These are phyloP conservation scores for Antitype chi DNA, from an alignment of 2,888 invertebrate genomes.

Conservation along the genomic window DNA sequence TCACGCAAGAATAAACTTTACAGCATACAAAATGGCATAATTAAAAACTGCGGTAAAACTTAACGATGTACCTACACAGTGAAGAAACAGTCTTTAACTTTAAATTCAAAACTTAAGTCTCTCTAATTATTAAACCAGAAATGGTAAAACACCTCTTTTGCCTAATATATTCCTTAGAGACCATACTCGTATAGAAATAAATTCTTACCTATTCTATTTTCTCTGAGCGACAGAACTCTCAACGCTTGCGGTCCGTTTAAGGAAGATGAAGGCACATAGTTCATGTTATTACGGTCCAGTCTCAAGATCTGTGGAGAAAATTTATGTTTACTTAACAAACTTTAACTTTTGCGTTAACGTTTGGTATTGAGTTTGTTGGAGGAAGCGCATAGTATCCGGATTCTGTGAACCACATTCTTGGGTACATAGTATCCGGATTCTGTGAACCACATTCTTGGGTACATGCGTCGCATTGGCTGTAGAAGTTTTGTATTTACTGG, in stretches of 20 bases:
- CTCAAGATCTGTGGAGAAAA: slow-evolving; percentile 92
- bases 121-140: slow-evolving; percentile 28
- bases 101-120: slow-evolving; percentile 16
- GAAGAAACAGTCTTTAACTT: slow-evolving; percentile 1
- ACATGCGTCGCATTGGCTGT: neutral
- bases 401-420: neutral
- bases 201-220: slow-evolving; percentile 94
- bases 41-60: slow-evolving; percentile 11
- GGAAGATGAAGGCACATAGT: slow-evolving; percentile 94
- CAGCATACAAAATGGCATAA: slow-evolving; percentile 14
- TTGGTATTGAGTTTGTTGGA: slow-evolving; percentile 39
- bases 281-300: slow-evolving; percentile 95
- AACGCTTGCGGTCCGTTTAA: slow-evolving; percentile 95
- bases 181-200: slow-evolving; percentile 30
- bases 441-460: neutral
- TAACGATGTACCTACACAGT: slow-evolving; percentile 2
- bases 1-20: slow-evolving; percentile 9
- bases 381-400: slow-evolving; percentile 13
- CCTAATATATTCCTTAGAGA: slow-evolving; percentile 27
- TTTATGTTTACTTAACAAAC: slow-evolving; percentile 45
- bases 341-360: slow-evolving; percentile 42
- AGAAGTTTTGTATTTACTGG: neutral
- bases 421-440: neutral
- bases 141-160: slow-evolving; percentile 22
- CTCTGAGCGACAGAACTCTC: slow-evolving; percentile 93